Evolutionary conservation across 2,113 vertebrate species (phyloP).

Genomic region (Vidua chalybeata): DNA sequence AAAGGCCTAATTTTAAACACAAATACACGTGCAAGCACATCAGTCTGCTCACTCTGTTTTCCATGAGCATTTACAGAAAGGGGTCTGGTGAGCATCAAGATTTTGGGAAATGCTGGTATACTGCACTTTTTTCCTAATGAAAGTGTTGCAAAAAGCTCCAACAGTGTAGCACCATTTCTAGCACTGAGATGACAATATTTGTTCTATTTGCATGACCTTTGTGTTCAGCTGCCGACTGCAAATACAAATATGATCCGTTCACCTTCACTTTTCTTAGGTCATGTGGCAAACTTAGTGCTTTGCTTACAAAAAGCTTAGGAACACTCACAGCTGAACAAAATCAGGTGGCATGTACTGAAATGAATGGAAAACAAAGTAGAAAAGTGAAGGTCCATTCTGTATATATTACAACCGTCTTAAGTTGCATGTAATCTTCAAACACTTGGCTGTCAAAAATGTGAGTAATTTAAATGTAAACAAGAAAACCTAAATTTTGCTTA

Average conservation of each 20-base stretch:
- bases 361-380: neutral
- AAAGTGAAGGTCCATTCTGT: neutral
- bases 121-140: neutral
- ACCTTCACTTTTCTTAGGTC: slow-evolving; percentile 28
- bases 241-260: neutral
- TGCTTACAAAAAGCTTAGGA: neutral
- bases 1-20: neutral
- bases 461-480: neutral
- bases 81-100: neutral
- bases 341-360: neutral
- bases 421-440: neutral
- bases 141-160: neutral
- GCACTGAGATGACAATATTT: slow-evolving; percentile 14
- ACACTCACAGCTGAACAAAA: neutral
- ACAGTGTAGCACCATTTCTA: neutral
- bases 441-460: neutral
- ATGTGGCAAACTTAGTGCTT: neutral
- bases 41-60: neutral
- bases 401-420: neutral
- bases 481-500: neutral
- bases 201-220: slow-evolving; percentile 51
- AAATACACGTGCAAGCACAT: neutral
- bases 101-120: neutral
- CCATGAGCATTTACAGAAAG: neutral
- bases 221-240: slow-evolving; percentile 11